Conservation (phyloP, 2,113 vertebrate genomes). For the Catharus bicknelli region DNA sequence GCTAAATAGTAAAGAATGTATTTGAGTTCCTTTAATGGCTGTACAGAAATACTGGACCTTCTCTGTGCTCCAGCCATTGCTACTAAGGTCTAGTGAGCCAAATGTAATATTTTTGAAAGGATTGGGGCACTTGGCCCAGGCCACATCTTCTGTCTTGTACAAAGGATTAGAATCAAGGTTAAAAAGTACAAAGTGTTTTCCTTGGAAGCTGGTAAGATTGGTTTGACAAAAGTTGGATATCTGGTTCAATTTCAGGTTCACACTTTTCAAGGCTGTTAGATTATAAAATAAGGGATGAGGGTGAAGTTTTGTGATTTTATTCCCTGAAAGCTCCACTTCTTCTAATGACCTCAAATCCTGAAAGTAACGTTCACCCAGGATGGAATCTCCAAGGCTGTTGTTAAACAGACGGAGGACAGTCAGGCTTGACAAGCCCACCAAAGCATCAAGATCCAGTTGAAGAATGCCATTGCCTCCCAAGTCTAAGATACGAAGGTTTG, state of each 20-base stretch:
- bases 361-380: constrained; percentile 79
- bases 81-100: constrained; percentile 69
- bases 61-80: constrained; percentile 53
- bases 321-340: constrained; percentile 74
- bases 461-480: constrained; percentile 66
- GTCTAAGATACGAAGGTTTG: constrained; percentile 74
- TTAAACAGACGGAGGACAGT: constrained; percentile 65
- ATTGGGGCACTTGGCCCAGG: constrained; percentile 80
- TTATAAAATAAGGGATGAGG: constrained; percentile 81
- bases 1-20: constrained; percentile 59
- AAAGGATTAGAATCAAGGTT: constrained; percentile 61
- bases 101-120: constrained; percentile 81
- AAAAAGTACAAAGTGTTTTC: constrained; percentile 76
- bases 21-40: constrained; percentile 76
- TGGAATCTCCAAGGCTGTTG: constrained; percentile 71
- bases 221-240: constrained; percentile 78
- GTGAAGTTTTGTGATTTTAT: constrained; percentile 71
- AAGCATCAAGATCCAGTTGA: constrained; percentile 77
- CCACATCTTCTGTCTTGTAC: not conserved
- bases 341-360: constrained; percentile 78
- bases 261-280: constrained; percentile 67
- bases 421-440: constrained; percentile 78
- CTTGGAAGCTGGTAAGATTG: constrained; percentile 79
- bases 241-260: constrained; percentile 75
- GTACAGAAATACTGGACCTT: constrained; percentile 58